A percentile compares a stretch with the other conserved stretches of the same genome.
Conservation (phyloP, 2,113 vertebrate species). For the Coturnix japonica region DNA sequence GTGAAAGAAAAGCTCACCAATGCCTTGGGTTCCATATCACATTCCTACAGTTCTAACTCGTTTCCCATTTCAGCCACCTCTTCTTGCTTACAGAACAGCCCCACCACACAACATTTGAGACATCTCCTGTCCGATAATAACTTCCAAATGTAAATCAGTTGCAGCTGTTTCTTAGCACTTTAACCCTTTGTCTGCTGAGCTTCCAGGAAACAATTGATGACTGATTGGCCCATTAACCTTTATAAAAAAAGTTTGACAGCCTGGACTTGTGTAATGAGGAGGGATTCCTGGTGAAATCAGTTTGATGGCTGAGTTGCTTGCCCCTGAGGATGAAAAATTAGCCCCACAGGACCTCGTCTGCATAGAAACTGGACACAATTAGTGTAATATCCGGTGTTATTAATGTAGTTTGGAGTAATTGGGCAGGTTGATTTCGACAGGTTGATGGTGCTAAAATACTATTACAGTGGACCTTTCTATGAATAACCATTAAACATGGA, state of each 20-base stretch:
- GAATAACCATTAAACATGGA: slow-evolving; percentile 72
- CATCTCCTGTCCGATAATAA: slow-evolving; percentile 68
- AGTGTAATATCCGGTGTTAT: slow-evolving; percentile 79
- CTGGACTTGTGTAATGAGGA: slow-evolving; percentile 77
- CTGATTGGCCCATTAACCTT: slow-evolving; percentile 91
- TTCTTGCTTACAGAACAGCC: neutral
- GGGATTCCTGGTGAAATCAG: slow-evolving; percentile 75
- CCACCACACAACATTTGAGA: slow-evolving; percentile 1
- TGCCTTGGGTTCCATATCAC: neutral
- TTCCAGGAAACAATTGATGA: slow-evolving; percentile 82
- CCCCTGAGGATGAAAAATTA: slow-evolving; percentile 78
- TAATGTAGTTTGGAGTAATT: slow-evolving; percentile 82
- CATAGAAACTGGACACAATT: slow-evolving; percentile 85
- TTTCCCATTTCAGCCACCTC: neutral
- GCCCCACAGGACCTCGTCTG: slow-evolving; percentile 78
- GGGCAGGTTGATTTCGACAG: slow-evolving; percentile 83
- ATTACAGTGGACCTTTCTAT: slow-evolving; percentile 76
- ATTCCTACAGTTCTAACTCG: neutral
- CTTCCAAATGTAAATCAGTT: slow-evolving; percentile 76
- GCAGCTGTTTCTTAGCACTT: slow-evolving; percentile 61
- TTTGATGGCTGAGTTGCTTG: slow-evolving; percentile 70
- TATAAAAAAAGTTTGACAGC: slow-evolving; percentile 77
- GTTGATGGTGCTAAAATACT: slow-evolving; percentile 83
- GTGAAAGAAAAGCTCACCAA: neutral
- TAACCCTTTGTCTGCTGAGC: slow-evolving; percentile 76